A percentile compares a stretch with the other conserved stretches of the same genome.
Conservation (phyloP, 2,888 invertebrate genomes). For the Tiliacea aurago region DNA sequence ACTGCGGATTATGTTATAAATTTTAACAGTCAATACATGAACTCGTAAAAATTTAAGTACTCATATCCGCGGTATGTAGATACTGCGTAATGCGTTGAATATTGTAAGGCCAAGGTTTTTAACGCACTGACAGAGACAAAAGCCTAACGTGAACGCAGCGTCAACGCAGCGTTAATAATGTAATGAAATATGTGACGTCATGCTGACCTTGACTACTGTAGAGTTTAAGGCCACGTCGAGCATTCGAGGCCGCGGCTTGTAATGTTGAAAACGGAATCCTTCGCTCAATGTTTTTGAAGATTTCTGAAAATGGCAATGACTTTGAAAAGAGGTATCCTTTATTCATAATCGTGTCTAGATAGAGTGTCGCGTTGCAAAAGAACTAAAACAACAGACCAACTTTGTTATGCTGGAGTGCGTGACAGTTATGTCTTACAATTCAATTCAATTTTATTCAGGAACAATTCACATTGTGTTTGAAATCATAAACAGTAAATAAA, state of each 20-base stretch:
- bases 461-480: no score
- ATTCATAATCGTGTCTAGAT: no score
- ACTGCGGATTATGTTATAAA: slow-evolving; percentile 54
- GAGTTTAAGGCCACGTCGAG: slow-evolving; percentile 54
- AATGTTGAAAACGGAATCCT: slow-evolving; percentile 49
- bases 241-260: slow-evolving; percentile 30
- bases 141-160: slow-evolving; percentile 38
- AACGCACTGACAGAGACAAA: slow-evolving; percentile 24
- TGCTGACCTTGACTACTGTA: slow-evolving; percentile 49
- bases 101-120: slow-evolving; percentile 54
- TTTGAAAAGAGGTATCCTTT: background rate
- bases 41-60: slow-evolving; percentile 50
- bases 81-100: slow-evolving; percentile 28
- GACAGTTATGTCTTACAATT: no score
- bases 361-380: no score
- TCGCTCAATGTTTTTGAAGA: slow-evolving; percentile 2
- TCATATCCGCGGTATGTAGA: slow-evolving; percentile 48
- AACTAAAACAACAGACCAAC: no score
- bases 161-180: slow-evolving; percentile 50
- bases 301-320: background rate
- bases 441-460: no score
- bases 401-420: no score
- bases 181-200: slow-evolving; percentile 46
- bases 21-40: slow-evolving; percentile 59
- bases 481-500: no score